Evolutionary conservation across 1,140 invertebrate species (phyloP), one percentile per base, ranked within the genome.

Genomic region (Idris sp.): DNA sequence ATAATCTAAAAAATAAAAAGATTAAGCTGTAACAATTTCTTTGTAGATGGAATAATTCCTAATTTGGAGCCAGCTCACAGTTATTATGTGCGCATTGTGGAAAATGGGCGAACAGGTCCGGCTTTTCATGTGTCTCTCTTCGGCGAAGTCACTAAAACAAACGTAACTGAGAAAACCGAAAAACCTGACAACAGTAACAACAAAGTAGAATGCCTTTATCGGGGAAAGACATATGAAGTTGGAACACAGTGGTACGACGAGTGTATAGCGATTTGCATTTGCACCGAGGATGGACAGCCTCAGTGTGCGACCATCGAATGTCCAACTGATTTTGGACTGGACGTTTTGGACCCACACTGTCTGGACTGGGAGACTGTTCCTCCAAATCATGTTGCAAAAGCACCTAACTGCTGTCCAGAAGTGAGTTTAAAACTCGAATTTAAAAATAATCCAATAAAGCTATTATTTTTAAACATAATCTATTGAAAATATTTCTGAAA

Each of bases 291-390:
- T 9, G 81, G 79, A 0, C 78, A 84, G 22, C 43, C 49, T 0
- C 91, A 93, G 49, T 97, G 96, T 80, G 89, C 91, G 2, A 92
- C 92, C 18, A 89, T 97, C 7, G 91, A 94, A 54, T 97, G 95
- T 79, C 95, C 95, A 0, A 92, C 92, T 0, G 92, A 93, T 67
- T 95, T 94, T 67, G 95, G 93, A 0, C 84, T 96, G 8, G 94
- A 96, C 76, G 89, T 95, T 1, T 80, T 95, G n/a, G 92, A 95
- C 79, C 92, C 93, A 0, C 89, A 92, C 35, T 97, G 96, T 81
- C 81, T 96, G 0, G 90, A 93, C 64, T 97, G 96, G 96, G 94
- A 95, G 73, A 91, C 92, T 0, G 91, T 92, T 9, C 93, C 94
- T 0, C 88, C 91, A 0, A 87, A 92, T 79, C 93, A 93, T 71